Evolutionary conservation across 2,888 invertebrate species (phyloP), one percentile per base, ranked within the genome.

Genomic region (Cephus nigrinus): DNA sequence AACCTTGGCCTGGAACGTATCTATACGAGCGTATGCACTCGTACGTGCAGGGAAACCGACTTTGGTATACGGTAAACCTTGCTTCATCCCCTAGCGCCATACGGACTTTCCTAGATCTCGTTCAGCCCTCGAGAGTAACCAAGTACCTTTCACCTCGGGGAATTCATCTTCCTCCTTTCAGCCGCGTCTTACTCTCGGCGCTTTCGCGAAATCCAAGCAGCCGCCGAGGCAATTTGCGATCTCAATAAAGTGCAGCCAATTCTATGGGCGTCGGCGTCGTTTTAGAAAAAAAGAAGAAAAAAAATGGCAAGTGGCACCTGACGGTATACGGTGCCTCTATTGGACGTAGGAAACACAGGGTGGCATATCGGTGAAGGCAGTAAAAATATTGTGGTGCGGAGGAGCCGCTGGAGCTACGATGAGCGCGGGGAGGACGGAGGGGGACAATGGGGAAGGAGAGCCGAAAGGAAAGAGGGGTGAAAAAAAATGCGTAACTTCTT

Each of bases 251-350:
- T 15, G 23, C 55, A 9, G 9, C 55, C 23, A 55, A 55, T 23
- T 55, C 55, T 9, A 9, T 9, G 55, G 2, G 23, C 23, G 23
- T 55, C 55, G 55, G 55, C 23, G 55, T 55, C 23, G 55, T 23
- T 23, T 55, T 23, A 23, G 0, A 9, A 23, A 23, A 9, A 40
- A 40, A 15, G 1, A 1, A 0, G 0, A 0, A 1, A 23, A 23
- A 23, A 55, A 55, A 23, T 23, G 55, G 23, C 55, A 23, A 55
- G 9, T 55, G 55, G 55, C 55, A 55, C 55, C 55, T 55, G 55
- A 55, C 55, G 55, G 55, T 23, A 55, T 9, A 9, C 55, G 9
- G 23, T 9, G 55, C 9, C 55, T 55, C 55, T 55, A 9, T 55
- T 55, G 55, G 55, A 23, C 55, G 55, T 23, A 55, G 55, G 55